Evolutionary conservation across 1,140 invertebrate species (phyloP), one percentile per base, ranked within the genome.

Genomic region (Drosophila kohkoa): DNA sequence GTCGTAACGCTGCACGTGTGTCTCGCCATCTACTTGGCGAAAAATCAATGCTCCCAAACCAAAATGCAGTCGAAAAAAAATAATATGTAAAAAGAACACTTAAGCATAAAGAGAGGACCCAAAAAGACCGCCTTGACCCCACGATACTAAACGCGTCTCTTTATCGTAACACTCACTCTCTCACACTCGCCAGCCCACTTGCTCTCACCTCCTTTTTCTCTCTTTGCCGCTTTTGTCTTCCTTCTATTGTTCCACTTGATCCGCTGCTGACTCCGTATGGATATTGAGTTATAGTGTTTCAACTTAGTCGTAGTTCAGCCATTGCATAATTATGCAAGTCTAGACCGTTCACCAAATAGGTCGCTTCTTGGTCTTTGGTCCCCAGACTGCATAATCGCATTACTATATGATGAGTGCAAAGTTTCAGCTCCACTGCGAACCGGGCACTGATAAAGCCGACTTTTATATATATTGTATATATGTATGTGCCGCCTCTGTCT

Each of bases 11-110:
- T 58, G 66, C 72, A 75, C 58, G 72, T 75, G 72, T 66, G 20
- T 66, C 3, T 51, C 49, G 16, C 48, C 55, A 35, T 30, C 52
- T n/a, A 65, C 20, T 38, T 38, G 25, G 28, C 20, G 62, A 65
- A 76, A 76, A 76, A 76, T 76, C 74, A 76, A 76, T 74, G 64
- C 25, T 15, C 48, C 63, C 54, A 28, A 57, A 52, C 43, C 45
- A 28, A 58, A 66, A 54, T 73, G 49, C 68, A 65, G 60, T 46
- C 46, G n/a, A 62, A 68, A 68, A 70, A 57, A 52, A 20, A 16
- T 43, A 51, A 65, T 58, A 32, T 32, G 30, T 38, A 10, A 38
- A 25, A 38, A 43, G 11, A 63, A 25, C 30, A 68, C 38, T 13
- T 25, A 38, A 51, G 30, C 38, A 64, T 52, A 49, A 59, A 35